Conservation (phyloP, 53 echinoderm and acorn worm genomes). For the Glandiceps talaboti region DNA sequence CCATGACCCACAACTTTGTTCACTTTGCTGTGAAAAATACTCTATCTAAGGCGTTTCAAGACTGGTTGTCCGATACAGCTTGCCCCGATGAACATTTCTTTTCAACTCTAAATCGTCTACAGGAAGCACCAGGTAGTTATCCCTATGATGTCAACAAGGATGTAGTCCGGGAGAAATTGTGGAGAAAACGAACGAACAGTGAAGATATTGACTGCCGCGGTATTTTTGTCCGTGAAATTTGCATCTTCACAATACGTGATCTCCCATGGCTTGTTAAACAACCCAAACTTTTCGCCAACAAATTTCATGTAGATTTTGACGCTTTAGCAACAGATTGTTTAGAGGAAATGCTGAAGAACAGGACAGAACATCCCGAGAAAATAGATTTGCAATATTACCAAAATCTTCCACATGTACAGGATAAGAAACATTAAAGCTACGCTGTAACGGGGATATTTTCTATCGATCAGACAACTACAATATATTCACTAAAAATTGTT, state of each 20-base stretch:
- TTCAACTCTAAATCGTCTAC: conserved; percentile 35
- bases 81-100: conserved; percentile 48
- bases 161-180: neutral
- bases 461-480: too few relatives aligned
- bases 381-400: neutral
- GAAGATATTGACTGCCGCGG: conserved; percentile 26
- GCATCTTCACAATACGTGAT: conserved; percentile 34
- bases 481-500: too few relatives aligned
- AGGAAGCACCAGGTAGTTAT: conserved; percentile 37
- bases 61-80: conserved; percentile 28
- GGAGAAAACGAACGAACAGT: conserved; percentile 3
- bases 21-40: conserved; percentile 18
- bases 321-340: conserved; percentile 45
- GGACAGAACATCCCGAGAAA: conserved; percentile 7
- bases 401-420: neutral
- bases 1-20: conserved; percentile 26
- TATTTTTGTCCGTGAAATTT: conserved; percentile 35
- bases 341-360: conserved; percentile 21
- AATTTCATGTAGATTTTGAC: conserved; percentile 44
- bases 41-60: conserved; percentile 21
- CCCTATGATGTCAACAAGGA: neutral
- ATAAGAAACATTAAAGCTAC: too few relatives aligned
- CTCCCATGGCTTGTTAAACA: conserved; percentile 21
- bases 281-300: conserved; percentile 48
- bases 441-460: too few relatives aligned